Evolutionary conservation across 2,797 vertebrate species (phyloP), one percentile per base, ranked within the genome.

Genomic region (Gila robusta): DNA sequence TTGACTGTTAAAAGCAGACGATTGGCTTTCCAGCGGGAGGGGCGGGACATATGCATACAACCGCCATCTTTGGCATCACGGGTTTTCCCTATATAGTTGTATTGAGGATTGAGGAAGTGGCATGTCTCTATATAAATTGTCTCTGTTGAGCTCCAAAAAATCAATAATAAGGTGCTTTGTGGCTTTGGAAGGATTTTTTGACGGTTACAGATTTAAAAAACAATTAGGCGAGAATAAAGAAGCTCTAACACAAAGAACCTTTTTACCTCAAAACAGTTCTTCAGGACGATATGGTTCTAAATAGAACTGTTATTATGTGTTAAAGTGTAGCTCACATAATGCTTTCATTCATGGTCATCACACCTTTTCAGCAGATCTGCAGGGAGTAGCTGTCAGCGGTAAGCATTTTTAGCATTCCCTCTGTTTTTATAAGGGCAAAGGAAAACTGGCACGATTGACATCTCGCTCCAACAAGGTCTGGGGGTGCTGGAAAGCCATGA

Each of bases 351-450:
- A 82, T 21, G 49, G n/a, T 28, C 41, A 70, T 83, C 81, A 86
- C 87, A 87, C 86, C 78, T 87, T 81, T 74, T 71, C 79, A 56
- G 28, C 77, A 76, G 67, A n/a, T 86, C 69, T 86, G 87, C 56
- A 23, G 77, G 78, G 66, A 87, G 77, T 74, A 76, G 79, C 62
- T 79, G 70, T 88, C 81, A 85, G 62, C 66, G n/a, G 83, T 74
- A 16, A 74, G 69, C 69, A 67, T 88, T 87, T 88, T 84, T 82
- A 87, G 71, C 81, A 81, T 85, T 86, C 72, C 44, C 52, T 41
- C 66, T 87, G 56, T 85, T 87, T 87, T 86, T 70, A 54, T 70
- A 86, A 86, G 70, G 83, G 64, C 49, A 86, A 37, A 76, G 73
- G 69, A 89, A 86, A 87, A 73, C 82, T 49, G 84, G 74, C 77